Evolutionary conservation across 2,113 vertebrate species (phyloP).

Genomic region (Macrotus californicus): DNA sequence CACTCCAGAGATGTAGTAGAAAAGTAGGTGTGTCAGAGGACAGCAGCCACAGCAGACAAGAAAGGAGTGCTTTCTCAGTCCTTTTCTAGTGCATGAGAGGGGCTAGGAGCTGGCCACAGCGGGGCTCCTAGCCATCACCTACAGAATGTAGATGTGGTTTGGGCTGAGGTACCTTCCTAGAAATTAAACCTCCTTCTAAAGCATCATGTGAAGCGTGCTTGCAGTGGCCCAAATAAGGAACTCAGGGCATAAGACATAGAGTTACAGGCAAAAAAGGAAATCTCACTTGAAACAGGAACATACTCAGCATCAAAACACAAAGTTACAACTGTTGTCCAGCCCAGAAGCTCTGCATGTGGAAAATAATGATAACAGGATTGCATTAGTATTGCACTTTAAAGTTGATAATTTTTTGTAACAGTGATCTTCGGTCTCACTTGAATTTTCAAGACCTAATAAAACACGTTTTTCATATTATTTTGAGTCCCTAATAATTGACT

Average conservation of each 20-base stretch:
- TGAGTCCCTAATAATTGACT: background rate
- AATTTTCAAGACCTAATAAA: background rate
- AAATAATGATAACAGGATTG: background rate
- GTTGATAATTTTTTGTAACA: background rate
- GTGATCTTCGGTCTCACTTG: background rate
- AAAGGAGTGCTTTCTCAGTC: background rate
- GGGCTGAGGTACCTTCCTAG: background rate
- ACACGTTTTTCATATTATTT: background rate
- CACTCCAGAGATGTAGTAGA: background rate
- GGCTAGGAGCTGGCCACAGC: background rate
- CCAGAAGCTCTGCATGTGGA: background rate
- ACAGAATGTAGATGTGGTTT: background rate
- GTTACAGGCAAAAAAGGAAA: background rate
- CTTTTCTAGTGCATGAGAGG: rapidly evolving
- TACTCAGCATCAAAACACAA: background rate
- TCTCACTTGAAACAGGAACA: background rate
- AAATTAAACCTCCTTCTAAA: background rate
- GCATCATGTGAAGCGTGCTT: background rate
- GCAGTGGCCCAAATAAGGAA: background rate
- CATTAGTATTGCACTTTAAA: background rate
- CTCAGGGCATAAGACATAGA: background rate
- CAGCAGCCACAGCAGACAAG: background rate
- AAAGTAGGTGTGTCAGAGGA: background rate
- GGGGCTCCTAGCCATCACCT: too few species aligned
- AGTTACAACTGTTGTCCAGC: background rate